phyloP scores from a whole-genome alignment of 1,140 invertebrate species.

The Venturia canescens region DNA sequence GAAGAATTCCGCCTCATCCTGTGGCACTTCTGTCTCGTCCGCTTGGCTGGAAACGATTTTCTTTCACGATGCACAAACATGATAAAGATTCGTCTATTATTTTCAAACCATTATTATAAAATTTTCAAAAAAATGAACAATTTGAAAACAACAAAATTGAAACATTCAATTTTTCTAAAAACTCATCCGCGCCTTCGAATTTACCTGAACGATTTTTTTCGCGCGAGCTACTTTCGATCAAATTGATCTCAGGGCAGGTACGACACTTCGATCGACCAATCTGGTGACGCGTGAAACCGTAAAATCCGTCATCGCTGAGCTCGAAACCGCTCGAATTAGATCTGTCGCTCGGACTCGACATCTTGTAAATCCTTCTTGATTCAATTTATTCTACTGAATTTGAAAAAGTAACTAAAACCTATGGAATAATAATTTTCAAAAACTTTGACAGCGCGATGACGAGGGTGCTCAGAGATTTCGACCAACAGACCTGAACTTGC shows the following conservation, averaged over 20 bases:
- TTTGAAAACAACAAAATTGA: background rate
- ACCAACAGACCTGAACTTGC: background rate
- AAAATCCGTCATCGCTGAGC: slow-evolving; percentile 17
- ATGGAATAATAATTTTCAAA: slow-evolving; percentile 8
- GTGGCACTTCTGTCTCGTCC: background rate
- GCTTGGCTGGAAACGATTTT: slow-evolving; percentile 8
- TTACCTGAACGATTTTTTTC: slow-evolving; percentile 5
- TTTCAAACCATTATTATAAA: too few relatives aligned
- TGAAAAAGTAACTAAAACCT: background rate
- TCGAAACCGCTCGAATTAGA: slow-evolving; percentile 6
- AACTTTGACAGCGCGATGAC: slow-evolving; percentile 18
- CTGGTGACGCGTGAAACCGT: slow-evolving; percentile 3
- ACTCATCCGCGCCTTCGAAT: background rate
- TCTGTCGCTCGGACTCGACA: background rate
- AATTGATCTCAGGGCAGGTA: background rate
- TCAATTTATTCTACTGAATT: background rate
- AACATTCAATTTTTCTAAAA: background rate
- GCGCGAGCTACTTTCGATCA: background rate
- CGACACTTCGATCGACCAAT: background rate
- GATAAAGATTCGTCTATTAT: background rate
- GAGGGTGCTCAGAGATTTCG: background rate
- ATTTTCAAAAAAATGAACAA: too few relatives aligned
- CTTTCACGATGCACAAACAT: background rate
- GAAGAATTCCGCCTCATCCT: background rate
- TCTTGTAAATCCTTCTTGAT: slow-evolving; percentile 2